Conservation (phyloP, 1,140 invertebrate genomes). For the Procambarus virginalis region DNA sequence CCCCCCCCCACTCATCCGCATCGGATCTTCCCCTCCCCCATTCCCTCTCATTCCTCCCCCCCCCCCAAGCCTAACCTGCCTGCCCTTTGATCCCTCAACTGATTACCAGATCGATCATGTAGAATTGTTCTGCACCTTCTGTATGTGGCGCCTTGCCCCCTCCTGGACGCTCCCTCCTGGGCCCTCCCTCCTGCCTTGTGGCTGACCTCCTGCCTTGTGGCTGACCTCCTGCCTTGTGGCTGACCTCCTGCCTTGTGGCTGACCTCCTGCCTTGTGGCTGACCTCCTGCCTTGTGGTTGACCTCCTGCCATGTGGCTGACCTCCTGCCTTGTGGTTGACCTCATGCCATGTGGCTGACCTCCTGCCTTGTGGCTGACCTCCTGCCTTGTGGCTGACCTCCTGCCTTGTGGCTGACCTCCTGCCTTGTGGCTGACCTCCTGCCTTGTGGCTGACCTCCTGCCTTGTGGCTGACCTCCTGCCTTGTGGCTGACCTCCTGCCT, state of each 20-base stretch:
- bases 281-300: not conserved
- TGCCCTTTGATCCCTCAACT: not conserved
- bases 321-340: not conserved
- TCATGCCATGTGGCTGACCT: not conserved
- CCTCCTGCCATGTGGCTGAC: not conserved
- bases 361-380: too few relatives aligned
- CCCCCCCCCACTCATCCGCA: not conserved
- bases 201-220: not conserved
- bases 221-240: not conserved
- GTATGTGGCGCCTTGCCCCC: not conserved
- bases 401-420: not conserved
- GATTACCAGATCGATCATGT: slow-evolving; percentile 2
- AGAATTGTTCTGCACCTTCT: not conserved
- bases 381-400: not conserved
- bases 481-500: not conserved
- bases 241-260: not conserved
- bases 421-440: not conserved
- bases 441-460: not conserved
- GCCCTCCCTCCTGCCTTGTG: not conserved
- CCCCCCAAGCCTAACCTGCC: not conserved
- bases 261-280: too few relatives aligned
- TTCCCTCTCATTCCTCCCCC: not conserved
- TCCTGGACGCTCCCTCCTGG: not conserved
- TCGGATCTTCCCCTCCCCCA: too few relatives aligned
- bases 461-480: too few relatives aligned